phyloP scores from a whole-genome alignment of 2,113 vertebrate species.

The Mionectes macconnelli region DNA sequence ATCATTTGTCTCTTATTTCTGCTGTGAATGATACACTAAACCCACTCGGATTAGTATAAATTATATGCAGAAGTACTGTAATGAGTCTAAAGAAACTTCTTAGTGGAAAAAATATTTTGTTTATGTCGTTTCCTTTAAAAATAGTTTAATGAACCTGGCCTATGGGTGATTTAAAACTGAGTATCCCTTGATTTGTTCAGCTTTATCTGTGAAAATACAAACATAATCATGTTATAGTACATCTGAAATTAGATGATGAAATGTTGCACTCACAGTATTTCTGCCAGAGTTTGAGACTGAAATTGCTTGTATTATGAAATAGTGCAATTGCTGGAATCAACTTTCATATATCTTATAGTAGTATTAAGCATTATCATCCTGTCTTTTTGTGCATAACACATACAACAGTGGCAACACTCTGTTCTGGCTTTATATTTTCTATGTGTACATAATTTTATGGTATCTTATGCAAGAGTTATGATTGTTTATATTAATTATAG shows the following conservation, averaged over 20 bases:
- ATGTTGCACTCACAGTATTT: slow-evolving; percentile 3
- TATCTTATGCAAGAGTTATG: neutral
- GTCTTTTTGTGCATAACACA: neutral
- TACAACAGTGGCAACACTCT: neutral
- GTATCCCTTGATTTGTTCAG: slow-evolving; percentile 6
- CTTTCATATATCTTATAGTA: neutral
- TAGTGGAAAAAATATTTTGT: neutral
- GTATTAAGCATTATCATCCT: neutral
- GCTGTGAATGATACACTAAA: neutral
- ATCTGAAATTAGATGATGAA: slow-evolving; percentile 20
- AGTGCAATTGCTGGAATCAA: slow-evolving; percentile 10
- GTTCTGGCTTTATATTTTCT: slow-evolving; percentile 17
- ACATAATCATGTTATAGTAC: neutral
- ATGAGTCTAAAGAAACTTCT: neutral
- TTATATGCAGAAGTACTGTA: neutral
- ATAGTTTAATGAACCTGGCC: neutral
- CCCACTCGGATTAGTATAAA: neutral
- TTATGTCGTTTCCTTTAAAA: neutral
- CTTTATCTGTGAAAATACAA: slow-evolving; percentile 12
- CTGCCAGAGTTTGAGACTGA: slow-evolving; percentile 4
- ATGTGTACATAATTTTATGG: neutral
- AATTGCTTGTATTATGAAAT: slow-evolving; percentile 43
- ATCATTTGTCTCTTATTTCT: neutral
- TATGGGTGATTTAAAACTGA: neutral
- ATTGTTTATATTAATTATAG: slow-evolving; percentile 54